Evolutionary conservation across 2,113 vertebrate species (phyloP).

Genomic region (Suncus etruscus): DNA sequence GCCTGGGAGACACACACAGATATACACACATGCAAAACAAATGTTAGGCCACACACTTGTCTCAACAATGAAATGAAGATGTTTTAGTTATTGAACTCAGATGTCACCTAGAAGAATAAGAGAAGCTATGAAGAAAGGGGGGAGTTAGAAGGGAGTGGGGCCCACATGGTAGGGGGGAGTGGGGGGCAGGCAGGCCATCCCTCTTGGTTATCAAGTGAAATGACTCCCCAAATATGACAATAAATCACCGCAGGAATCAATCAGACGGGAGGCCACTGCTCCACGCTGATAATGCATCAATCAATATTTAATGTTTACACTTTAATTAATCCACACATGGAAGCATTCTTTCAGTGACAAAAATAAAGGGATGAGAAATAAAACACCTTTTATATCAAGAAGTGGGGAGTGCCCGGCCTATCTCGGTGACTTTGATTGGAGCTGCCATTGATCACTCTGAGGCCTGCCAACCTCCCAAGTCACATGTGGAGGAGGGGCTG

Average conservation of each 20-base stretch:
- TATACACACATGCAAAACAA: conserved; percentile 39
- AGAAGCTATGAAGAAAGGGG: conserved; percentile 83
- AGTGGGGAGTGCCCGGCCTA: conserved; percentile 83
- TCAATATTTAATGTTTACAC: conserved; percentile 99
- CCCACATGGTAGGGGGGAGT: conserved; percentile 56
- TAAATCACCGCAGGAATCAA: conserved; percentile 99
- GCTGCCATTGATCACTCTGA: conserved; percentile 87
- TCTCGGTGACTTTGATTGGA: conserved; percentile 89
- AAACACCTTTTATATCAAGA: conserved; percentile 96
- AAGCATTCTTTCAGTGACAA: conserved; percentile 99
- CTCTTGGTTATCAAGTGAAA: conserved; percentile 99
- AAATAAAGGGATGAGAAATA: conserved; percentile 94
- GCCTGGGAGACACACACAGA: conserved; percentile 72
- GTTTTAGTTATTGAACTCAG: conserved; percentile 51
- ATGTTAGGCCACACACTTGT: conserved; percentile 60
- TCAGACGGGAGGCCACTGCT: conserved; percentile 98
- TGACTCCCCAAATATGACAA: conserved; percentile 99
- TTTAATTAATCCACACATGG: conserved; percentile 99
- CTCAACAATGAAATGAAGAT: conserved; percentile 66
- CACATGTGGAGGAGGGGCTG: conserved; percentile 79
- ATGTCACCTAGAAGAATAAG: conserved; percentile 81
- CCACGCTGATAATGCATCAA: conserved; percentile 99
- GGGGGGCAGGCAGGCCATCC: conserved; percentile 92
- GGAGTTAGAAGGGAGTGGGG: conserved; percentile 51
- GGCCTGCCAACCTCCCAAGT: conserved; percentile 69